These are phyloP conservation scores for Scyliorhinus canicula DNA, from an alignment of 2,797 vertebrate genomes.

Conservation along the genomic window DNA sequence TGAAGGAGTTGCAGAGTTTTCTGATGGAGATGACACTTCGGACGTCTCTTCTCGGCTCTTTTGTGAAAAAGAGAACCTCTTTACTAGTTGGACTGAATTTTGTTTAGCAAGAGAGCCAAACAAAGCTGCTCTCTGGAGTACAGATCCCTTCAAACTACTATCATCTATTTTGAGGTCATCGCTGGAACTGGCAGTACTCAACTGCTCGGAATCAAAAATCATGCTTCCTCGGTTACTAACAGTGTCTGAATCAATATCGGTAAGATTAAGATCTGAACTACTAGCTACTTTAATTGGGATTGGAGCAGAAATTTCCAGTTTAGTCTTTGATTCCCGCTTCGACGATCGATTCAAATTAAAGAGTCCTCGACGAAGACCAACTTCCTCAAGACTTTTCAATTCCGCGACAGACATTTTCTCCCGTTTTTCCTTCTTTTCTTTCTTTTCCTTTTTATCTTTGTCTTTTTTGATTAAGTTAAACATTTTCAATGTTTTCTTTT, in stretches of 20 bases:
- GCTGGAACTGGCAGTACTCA: constrained; percentile 86
- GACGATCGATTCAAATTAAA: constrained; percentile 88
- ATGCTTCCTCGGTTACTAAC: constrained; percentile 82
- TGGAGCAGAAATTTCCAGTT: constrained; percentile 91
- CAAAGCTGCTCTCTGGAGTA: constrained; percentile 82
- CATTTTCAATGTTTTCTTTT: constrained; percentile 55
- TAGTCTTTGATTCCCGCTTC: constrained; percentile 79
- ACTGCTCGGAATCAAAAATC: constrained; percentile 75
- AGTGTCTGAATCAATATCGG: constrained; percentile 83
- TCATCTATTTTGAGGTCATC: constrained; percentile 80
- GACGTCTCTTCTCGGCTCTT: constrained; percentile 87
- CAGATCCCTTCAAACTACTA: constrained; percentile 72
- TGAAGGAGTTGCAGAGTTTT: constrained; percentile 81
- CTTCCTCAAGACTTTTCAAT: constrained; percentile 89
- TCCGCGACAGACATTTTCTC: constrained; percentile 90
- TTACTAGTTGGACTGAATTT: constrained; percentile 88
- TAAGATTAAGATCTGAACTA: constrained; percentile 79
- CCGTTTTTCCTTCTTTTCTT: constrained; percentile 90
- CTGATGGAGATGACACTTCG: constrained; percentile 83
- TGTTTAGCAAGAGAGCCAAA: constrained; percentile 88
- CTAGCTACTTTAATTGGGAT: constrained; percentile 97
- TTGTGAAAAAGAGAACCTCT: constrained; percentile 93
- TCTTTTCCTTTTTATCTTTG: constrained; percentile 81
- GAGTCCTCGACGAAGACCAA: constrained; percentile 89
- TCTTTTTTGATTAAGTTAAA: constrained; percentile 87